Percentiles rank a stretch among this genome's conserved stretches.
These are phyloP conservation scores for Aphidoletes aphidimyza DNA, from an alignment of 2,888 invertebrate genomes.

Conservation along the genomic window DNA sequence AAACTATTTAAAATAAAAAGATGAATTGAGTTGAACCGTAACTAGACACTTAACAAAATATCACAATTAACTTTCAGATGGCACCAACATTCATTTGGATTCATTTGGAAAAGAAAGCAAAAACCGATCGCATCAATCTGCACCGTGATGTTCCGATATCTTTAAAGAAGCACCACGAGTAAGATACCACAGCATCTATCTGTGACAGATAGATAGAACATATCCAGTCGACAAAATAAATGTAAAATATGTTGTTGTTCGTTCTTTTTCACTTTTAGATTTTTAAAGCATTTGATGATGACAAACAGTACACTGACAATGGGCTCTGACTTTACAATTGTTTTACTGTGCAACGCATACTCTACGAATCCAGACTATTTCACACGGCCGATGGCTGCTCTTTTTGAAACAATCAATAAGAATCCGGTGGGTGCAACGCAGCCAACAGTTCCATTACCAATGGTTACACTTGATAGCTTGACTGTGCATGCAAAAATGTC, in stretches of 20 bases:
- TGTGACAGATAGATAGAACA: slow-evolving; percentile 61
- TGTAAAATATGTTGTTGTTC: slow-evolving; percentile 57
- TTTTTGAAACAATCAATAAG: slow-evolving; percentile 86
- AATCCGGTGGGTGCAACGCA: slow-evolving; percentile 67
- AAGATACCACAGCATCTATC: no score
- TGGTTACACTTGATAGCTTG: slow-evolving; percentile 91
- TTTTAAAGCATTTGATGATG: slow-evolving; percentile 84
- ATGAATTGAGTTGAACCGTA: neutral
- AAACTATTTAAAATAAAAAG: neutral
- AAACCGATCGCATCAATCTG: slow-evolving; percentile 83
- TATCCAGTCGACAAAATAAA: slow-evolving; percentile 52
- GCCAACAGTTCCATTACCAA: slow-evolving; percentile 88
- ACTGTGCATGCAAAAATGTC: slow-evolving; percentile 97
- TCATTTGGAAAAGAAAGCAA: slow-evolving; percentile 92
- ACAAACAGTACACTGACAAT: slow-evolving; percentile 76
- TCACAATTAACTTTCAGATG: slow-evolving; percentile 68
- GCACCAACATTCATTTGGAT: slow-evolving; percentile 97
- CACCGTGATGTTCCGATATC: slow-evolving; percentile 82
- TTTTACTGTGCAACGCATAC: slow-evolving; percentile 93
- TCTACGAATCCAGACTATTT: slow-evolving; percentile 90
- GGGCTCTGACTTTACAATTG: slow-evolving; percentile 89
- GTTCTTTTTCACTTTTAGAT: slow-evolving; percentile 70
- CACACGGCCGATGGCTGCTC: slow-evolving; percentile 89
- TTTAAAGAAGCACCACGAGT: slow-evolving; percentile 85
- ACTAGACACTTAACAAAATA: no score